Base-by-base conservation (phyloP, 2,113 vertebrate genomes). In the Neolamprologus hecqui region DNA sequence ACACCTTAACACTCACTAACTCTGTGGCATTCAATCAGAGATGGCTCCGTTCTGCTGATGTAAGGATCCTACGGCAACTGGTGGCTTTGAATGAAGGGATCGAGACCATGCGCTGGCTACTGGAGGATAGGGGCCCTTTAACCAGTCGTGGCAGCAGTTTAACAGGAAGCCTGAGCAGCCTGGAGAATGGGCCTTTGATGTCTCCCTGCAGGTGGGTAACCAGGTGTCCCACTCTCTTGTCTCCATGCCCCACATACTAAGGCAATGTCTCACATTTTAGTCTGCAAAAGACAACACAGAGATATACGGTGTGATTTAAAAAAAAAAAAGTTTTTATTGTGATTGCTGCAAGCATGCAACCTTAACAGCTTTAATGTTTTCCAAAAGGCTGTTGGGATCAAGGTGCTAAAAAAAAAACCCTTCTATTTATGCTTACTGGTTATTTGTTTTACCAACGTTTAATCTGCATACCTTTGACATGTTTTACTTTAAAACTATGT, bases 51-150 rank as follows among this genome's bases (percentile, higher is more conserved):
- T 96, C 97, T 0, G 96, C 97, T 0, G 98, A 99, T 0, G 97
- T 98, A 92, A 97, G 96, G 94, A 98, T 99, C 73, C 95, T 99
- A 65, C 97, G 97, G 84, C 98, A 98, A 96, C 94, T 99, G 92
- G 86, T 97, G 91, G 93, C 96, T 15, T 95, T 98, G 88, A 97
- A 99, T 0, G 97, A 99, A 81, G 97, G 98, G 49, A 97, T 99
- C 2, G 98, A 99, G 94, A 96, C 97, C 0, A 96, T 98, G 89
- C 97, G 97, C 31, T 98, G 98, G 98, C 95, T 98, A 85, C 88
- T 97, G 94, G 97, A 97, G 91, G 98, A 98, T 88, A 94, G 95
- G 7, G 97, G 96, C 2, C 90, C 94, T 0, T 85, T 94, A 58
- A 94, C 94, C 92, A 98, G 97, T 86, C 96, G 60, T 14, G 95